Conservation (phyloP, 2,888 invertebrate species). For the Catocala fraxini region DNA sequence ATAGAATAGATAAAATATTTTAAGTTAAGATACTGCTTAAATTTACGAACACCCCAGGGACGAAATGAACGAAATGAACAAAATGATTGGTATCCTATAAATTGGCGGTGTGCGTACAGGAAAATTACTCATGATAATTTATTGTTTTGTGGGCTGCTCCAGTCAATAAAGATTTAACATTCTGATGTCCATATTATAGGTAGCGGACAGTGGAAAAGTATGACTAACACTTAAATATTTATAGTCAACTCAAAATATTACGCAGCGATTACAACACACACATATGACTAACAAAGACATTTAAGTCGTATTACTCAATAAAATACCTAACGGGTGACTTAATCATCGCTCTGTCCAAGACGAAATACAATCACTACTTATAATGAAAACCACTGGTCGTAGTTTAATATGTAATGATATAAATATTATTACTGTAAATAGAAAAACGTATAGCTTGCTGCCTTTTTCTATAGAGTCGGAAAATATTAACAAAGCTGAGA, state of each 20-base stretch:
- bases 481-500: conserved; percentile 25
- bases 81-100: conserved; percentile 41
- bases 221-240: conserved; percentile 22
- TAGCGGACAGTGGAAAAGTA: neutral
- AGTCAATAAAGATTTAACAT: conserved; percentile 19
- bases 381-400: no score
- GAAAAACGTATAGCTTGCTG: conserved; percentile 4
- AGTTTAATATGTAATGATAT: neutral
- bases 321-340: conserved; percentile 32
- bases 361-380: neutral
- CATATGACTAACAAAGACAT: conserved; percentile 35
- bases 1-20: conserved; percentile 27
- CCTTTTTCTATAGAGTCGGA: conserved; percentile 11
- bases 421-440: conserved; percentile 1
- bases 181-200: conserved; percentile 6
- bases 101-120: conserved; percentile 35
- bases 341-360: conserved; percentile 22
- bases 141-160: conserved; percentile 29
- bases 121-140: conserved; percentile 44
- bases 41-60: conserved; percentile 30
- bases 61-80: conserved; percentile 31
- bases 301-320: conserved; percentile 28
- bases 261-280: conserved; percentile 22
- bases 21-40: conserved; percentile 26
- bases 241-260: conserved; percentile 21